Evolutionary conservation across 1,140 invertebrate species (phyloP), one percentile per base, ranked within the genome.

Genomic region (Carcinoscorpius rotundicauda): DNA sequence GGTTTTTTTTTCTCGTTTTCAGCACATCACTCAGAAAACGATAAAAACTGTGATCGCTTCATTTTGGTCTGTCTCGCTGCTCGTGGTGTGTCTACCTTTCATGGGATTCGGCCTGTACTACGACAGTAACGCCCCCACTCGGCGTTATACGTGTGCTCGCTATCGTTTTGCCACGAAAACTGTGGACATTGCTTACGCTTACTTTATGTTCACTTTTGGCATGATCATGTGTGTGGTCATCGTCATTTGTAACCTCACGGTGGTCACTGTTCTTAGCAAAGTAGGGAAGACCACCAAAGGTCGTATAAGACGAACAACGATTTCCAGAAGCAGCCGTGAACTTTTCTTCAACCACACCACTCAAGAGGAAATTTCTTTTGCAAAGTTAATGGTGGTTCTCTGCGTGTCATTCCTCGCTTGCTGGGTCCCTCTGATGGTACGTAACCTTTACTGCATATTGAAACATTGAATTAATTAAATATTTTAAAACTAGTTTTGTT

Each of bases 361-460:
- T 8, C 81, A 82, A 0, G 88, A 91, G 72, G 89, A 91, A 76
- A 81, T 88, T 60, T 86, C 87, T 57, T 91, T 92, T 76, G 87
- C 88, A 56, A 83, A 86, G 69, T 79, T 91, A 3, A 91, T 92
- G 89, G 84, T 86, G 0, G 82, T 88, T 5, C 80, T 92, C 3
- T 89, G 87, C 58, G 83, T 90, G 56, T 84, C 87, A 4, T 91
- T 90, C 72, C 85, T 91, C 60, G 78, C 87, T 3, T 91, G 88
- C 73, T 92, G 89, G 89, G 82, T 89, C 78, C 89, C 89, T 3
- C 88, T 91, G 76, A 85, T 91, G 86, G 89, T 91, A 74, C 82
- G 80, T 55, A 55, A 29, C 29, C 29, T 29, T 29, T 29, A 29
- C 29, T 29, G 29, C 2, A 29, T 29, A 29, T 29, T 29, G 29